These are phyloP conservation scores for Arizona elegans DNA, from an alignment of 2,113 vertebrate species.

Conservation along the genomic window DNA sequence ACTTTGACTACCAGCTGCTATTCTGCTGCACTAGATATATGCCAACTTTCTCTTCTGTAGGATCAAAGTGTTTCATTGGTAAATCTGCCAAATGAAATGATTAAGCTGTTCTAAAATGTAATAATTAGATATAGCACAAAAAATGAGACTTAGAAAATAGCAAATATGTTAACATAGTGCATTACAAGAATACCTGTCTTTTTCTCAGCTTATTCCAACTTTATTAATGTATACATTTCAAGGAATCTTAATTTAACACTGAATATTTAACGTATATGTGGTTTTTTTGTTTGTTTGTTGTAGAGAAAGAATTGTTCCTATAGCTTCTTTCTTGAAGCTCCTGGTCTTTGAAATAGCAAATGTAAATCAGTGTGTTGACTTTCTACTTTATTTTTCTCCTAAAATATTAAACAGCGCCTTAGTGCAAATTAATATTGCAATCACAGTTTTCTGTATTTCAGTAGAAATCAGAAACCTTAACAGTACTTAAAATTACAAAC, in stretches of 20 bases:
- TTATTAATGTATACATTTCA: neutral
- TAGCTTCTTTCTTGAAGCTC: neutral
- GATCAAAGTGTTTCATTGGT: neutral
- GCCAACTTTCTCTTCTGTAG: neutral
- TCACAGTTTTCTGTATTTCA: slow-evolving; percentile 49
- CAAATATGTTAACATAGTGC: neutral
- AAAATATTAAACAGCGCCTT: slow-evolving; percentile 26
- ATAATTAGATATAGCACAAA: neutral
- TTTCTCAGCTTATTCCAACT: neutral
- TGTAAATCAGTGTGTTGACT: neutral
- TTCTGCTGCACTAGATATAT: neutral
- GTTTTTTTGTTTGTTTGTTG: neutral
- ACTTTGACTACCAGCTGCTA: neutral
- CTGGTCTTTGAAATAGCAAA: neutral
- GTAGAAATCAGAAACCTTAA: slow-evolving; percentile 44
- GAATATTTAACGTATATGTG: neutral
- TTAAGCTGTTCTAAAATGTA: neutral
- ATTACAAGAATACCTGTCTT: neutral
- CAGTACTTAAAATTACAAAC: slow-evolving; percentile 39
- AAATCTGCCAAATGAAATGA: neutral
- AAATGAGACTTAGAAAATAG: neutral
- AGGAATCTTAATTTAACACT: neutral
- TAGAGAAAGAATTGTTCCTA: neutral
- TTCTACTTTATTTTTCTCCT: neutral
- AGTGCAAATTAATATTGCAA: slow-evolving; percentile 26